Percentiles rank a stretch among this genome's conserved stretches.
Evolutionary conservation across 2,888 invertebrate species (phyloP).

Genomic region (Ernsta delagoae): DNA sequence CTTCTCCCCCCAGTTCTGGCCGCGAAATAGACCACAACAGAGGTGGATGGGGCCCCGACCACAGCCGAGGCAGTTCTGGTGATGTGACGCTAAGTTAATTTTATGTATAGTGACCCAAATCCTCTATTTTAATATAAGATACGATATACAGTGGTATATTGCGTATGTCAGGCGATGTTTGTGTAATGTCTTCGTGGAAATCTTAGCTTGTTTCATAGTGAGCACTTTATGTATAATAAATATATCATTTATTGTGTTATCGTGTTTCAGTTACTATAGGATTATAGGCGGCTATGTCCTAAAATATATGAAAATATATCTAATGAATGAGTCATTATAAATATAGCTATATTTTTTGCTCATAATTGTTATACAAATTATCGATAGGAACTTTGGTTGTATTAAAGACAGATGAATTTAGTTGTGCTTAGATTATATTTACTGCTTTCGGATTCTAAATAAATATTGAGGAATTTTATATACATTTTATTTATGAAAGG

Average conservation of each 20-base stretch:
- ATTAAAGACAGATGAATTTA: neutral
- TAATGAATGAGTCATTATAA: neutral
- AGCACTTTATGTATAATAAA: conserved; percentile 27
- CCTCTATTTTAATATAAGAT: conserved; percentile 10
- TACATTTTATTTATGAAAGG: conserved; percentile 18
- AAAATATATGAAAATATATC: neutral
- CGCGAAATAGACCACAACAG: conserved; percentile 66
- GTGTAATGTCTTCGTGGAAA: conserved; percentile 27
- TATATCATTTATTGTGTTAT: conserved; percentile 30
- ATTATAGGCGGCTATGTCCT: neutral
- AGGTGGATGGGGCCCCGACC: conserved; percentile 73
- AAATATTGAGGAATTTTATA: conserved; percentile 14
- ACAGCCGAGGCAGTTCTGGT: conserved; percentile 78
- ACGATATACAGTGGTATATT: conserved; percentile 21
- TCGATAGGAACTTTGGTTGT: conserved; percentile 4
- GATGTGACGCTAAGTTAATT: conserved; percentile 45
- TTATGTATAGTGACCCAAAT: conserved; percentile 33
- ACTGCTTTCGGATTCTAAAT: conserved; percentile 15
- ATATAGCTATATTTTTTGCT: neutral
- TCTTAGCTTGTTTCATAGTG: conserved; percentile 45
- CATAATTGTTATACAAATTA: neutral
- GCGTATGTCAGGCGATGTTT: neutral
- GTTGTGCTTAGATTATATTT: conserved; percentile 5
- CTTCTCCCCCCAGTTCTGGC: conserved; percentile 59
- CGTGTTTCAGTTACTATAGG: conserved; percentile 12